phyloP scores from a whole-genome alignment of 2,113 vertebrate species.

The Ptyas mucosa region DNA sequence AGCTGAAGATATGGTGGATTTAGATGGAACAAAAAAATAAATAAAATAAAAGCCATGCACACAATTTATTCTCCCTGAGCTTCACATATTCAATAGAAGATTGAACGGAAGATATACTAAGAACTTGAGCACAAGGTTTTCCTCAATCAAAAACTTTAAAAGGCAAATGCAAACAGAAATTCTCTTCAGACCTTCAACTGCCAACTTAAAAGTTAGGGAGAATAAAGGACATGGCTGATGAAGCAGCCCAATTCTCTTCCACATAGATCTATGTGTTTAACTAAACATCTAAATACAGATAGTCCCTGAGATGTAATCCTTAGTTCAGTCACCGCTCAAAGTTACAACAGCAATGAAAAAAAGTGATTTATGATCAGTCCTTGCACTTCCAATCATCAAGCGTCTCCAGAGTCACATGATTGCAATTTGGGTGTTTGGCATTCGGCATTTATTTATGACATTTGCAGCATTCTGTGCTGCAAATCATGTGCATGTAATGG shows the following conservation, averaged over 20 bases:
- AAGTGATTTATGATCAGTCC: no score
- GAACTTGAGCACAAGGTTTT: not conserved
- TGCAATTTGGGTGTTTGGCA: no score
- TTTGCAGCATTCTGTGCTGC: no score
- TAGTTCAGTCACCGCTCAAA: no score
- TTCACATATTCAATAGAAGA: not conserved
- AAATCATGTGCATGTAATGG: not conserved
- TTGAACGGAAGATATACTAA: not conserved
- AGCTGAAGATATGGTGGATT: not conserved
- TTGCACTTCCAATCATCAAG: no score
- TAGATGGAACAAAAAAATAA: not conserved
- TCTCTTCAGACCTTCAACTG: not conserved
- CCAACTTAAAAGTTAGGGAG: not conserved
- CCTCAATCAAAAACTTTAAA: not conserved
- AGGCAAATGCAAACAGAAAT: not conserved
- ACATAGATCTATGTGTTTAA: not conserved
- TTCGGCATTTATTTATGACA: no score
- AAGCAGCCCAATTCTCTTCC: not conserved
- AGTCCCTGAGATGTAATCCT: no score
- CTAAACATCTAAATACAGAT: not conserved
- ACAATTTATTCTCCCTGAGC: not conserved
- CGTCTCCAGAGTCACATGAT: no score
- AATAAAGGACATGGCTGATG: not conserved
- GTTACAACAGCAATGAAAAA: no score
- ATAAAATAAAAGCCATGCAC: not conserved